Conservation (phyloP, 2,888 invertebrate species). For the Cryptocephalus primarius region DNA sequence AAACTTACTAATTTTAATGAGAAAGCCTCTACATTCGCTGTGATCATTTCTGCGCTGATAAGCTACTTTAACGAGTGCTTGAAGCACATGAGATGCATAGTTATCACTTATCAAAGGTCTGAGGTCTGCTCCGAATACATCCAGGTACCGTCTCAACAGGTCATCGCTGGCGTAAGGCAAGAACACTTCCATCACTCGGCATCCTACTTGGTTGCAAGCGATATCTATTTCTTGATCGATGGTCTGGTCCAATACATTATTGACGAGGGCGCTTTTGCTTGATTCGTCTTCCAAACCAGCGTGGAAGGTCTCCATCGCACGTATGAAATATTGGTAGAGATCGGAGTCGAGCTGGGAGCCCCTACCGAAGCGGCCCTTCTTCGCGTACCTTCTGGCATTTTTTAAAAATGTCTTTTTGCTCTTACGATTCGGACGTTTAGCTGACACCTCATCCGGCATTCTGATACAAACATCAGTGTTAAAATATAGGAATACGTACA, state of each 20-base stretch:
- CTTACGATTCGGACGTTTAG: slow-evolving; percentile 38
- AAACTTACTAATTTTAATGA: slow-evolving; percentile 62
- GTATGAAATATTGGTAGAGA: slow-evolving; percentile 65
- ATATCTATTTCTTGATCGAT: slow-evolving; percentile 59
- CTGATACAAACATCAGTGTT: too few species aligned
- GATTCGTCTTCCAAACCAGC: slow-evolving; percentile 56
- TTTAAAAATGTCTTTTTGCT: slow-evolving; percentile 55
- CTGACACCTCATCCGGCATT: too few species aligned
- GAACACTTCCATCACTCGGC: slow-evolving; percentile 64
- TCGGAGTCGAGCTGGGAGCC: slow-evolving; percentile 61
- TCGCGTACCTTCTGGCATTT: slow-evolving; percentile 67
- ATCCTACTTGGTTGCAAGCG: slow-evolving; percentile 71
- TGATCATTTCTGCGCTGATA: slow-evolving; percentile 38
- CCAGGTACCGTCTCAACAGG: slow-evolving; percentile 51
- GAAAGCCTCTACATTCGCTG: slow-evolving; percentile 49
- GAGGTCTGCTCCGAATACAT: slow-evolving; percentile 52
- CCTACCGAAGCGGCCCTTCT: slow-evolving; percentile 60
- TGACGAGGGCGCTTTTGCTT: slow-evolving; percentile 59
- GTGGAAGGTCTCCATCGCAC: slow-evolving; percentile 60
- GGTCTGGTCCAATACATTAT: slow-evolving; percentile 66
- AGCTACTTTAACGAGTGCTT: slow-evolving; percentile 52
- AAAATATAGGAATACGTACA: too few species aligned
- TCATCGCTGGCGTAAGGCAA: slow-evolving; percentile 55
- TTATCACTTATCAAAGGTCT: slow-evolving; percentile 62
- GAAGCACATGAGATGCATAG: slow-evolving; percentile 70